A percentile compares a stretch with the other conserved stretches of the same genome.
phyloP scores from a whole-genome alignment of 2,888 invertebrate genomes.

The Andrena hattorfiana region DNA sequence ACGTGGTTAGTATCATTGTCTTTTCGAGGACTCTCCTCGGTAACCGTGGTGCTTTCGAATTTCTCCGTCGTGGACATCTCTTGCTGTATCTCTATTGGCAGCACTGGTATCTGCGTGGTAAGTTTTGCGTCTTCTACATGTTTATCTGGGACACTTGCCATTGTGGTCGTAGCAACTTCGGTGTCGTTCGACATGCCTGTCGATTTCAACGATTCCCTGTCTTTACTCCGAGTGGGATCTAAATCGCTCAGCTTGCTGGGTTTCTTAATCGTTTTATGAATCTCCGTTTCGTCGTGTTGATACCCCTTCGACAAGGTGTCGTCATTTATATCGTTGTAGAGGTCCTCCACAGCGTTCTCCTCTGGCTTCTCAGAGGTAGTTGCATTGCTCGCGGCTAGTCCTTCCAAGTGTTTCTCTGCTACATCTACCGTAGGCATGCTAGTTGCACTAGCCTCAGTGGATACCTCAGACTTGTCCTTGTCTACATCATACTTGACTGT shows the following conservation, averaged over 20 bases:
- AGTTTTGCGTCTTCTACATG: slow-evolving; percentile 75
- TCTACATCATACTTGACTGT: slow-evolving; percentile 7
- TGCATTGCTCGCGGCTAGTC: slow-evolving; percentile 19
- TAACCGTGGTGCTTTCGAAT: slow-evolving; percentile 54
- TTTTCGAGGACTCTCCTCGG: slow-evolving; percentile 35
- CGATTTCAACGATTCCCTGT: slow-evolving; percentile 5
- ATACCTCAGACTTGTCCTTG: slow-evolving; percentile 27
- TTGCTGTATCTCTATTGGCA: slow-evolving; percentile 82
- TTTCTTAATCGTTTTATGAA: slow-evolving; percentile 34
- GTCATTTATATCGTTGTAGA: slow-evolving; percentile 81
- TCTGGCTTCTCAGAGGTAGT: slow-evolving; percentile 69
- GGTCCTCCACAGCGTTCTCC: slow-evolving; percentile 80
- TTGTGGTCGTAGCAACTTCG: slow-evolving; percentile 14
- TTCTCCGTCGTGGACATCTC: slow-evolving; percentile 80
- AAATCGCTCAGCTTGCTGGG: slow-evolving; percentile 38
- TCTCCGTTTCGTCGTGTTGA: slow-evolving; percentile 28
- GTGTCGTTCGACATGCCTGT: slow-evolving; percentile 6
- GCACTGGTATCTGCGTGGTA: slow-evolving; percentile 81
- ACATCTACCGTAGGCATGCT: slow-evolving; percentile 34
- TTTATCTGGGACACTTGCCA: slow-evolving; percentile 55
- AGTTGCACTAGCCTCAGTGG: slow-evolving; percentile 47
- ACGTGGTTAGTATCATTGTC: slow-evolving; percentile 60
- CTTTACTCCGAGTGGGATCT: not conserved
- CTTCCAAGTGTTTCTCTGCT: slow-evolving; percentile 18
- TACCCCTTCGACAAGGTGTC: slow-evolving; percentile 74